Evolutionary conservation across 2,113 vertebrate genomes (phyloP), one percentile per base, ranked within the genome.

Genomic region (Melanerpes formicivorus): DNA sequence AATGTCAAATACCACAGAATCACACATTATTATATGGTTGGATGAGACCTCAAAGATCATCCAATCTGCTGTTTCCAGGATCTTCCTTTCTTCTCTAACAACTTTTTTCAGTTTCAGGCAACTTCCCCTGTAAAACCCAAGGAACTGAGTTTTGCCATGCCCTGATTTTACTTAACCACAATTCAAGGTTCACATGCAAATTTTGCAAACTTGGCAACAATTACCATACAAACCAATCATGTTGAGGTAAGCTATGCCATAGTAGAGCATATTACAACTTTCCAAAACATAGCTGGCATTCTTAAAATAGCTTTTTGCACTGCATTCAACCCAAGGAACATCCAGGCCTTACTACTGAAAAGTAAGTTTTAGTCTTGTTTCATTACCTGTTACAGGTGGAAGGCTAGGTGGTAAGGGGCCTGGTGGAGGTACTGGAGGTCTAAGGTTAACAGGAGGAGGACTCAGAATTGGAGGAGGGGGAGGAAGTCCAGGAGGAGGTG

Each of bases 391-490:
- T 65, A 99, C 98, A 82, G 99, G 99, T 75, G 99, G 99, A 89
- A 99, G 98, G 96, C 98, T 99, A 14, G 99, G 99, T 84, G 99
- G 99, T 70, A 99, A 97, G 29, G 98, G 96, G 77, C 98, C 98
- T 59, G 99, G 98, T 18, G 98, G 99, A 55, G 99, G 98, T 62
- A 99, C 98, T 44, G 99, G 99, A 32, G 99, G 99, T 78, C 99
- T 98, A 70, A 99, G 97, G 93, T 99, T 99, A 70, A 99, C 98
- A 88, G 99, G 98, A 75, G 99, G 98, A n/a, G 99, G 99, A 89
- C 98, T 98, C 92, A 99, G 97, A 95, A 99, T 98, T 66, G 98
- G 97, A 12, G 99, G 98, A 29, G 98, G 98, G 12, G 99, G 99
- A 56, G 98, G 98, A 55, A 99, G 98, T 32, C 98, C 98, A 50